Conservation (phyloP, 2,113 vertebrate species). For the Kryptolebias marmoratus region DNA sequence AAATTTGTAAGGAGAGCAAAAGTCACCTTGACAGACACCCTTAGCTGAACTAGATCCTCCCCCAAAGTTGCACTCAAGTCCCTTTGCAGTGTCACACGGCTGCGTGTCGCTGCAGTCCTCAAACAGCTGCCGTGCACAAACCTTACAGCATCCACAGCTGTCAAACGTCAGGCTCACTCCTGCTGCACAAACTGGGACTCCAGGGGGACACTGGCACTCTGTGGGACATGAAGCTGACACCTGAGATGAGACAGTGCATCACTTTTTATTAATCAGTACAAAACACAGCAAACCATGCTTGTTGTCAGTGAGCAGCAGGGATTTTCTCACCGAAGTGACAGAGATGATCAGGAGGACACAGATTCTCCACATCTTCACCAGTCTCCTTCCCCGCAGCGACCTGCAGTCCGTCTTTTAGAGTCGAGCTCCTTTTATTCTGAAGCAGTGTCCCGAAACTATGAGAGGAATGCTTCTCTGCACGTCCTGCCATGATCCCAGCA, state of each 20-base stretch:
- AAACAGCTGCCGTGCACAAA: slow-evolving; percentile 92
- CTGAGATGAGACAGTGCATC: slow-evolving; percentile 26
- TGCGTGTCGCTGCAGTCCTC: slow-evolving; percentile 90
- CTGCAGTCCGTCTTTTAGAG: slow-evolving; percentile 44
- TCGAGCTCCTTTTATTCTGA: slow-evolving; percentile 70
- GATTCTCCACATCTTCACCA: slow-evolving; percentile 66
- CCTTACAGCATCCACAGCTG: slow-evolving; percentile 90
- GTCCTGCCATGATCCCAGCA: slow-evolving; percentile 77
- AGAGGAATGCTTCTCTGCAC: slow-evolving; percentile 87
- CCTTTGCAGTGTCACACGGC: slow-evolving; percentile 92
- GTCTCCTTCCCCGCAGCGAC: slow-evolving; percentile 7
- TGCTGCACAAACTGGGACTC: slow-evolving; percentile 82
- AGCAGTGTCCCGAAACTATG: slow-evolving; percentile 88
- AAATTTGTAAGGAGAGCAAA: not conserved
- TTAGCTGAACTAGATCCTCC: slow-evolving; percentile 82
- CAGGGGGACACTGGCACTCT: slow-evolving; percentile 50
- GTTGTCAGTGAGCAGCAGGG: not conserved
- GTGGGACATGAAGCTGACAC: slow-evolving; percentile 54
- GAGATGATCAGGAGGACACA: slow-evolving; percentile 42
- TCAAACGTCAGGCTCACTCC: slow-evolving; percentile 87
- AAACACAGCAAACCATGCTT: too few species aligned
- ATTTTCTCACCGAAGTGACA: slow-evolving; percentile 63
- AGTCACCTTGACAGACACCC: slow-evolving; percentile 93
- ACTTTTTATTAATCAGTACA: not conserved
- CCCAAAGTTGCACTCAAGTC: slow-evolving; percentile 95